These are phyloP conservation scores for Tupaia tana DNA, from an alignment of 2,113 vertebrate genomes.

Conservation along the genomic window DNA sequence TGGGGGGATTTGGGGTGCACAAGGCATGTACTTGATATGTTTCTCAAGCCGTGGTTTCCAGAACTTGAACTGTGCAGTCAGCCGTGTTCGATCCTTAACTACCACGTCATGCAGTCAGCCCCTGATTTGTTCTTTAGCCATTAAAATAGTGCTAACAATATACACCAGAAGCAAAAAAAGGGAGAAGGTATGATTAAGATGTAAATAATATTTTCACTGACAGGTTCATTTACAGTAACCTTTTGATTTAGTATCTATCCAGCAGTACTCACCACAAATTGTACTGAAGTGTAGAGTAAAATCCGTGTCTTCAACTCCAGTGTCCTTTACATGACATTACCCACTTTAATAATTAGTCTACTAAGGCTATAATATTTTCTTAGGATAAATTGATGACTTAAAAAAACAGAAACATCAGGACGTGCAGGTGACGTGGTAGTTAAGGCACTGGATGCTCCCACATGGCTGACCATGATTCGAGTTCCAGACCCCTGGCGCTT, in stretches of 20 bases:
- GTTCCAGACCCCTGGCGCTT: no score
- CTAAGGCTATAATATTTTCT: not conserved
- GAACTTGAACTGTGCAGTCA: no score
- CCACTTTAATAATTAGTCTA: not conserved
- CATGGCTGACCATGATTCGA: no score
- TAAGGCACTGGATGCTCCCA: no score
- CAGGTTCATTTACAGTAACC: not conserved
- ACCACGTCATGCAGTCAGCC: no score
- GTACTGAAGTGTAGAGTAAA: not conserved
- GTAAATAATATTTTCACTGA: not conserved
- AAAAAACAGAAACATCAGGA: not conserved
- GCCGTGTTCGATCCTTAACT: no score
- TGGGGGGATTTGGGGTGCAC: no score
- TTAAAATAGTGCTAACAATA: not conserved
- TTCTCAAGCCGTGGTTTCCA: no score
- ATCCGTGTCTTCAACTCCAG: not conserved
- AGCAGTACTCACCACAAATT: not conserved
- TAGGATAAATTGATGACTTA: not conserved
- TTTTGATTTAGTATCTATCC: not conserved
- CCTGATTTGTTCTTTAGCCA: not conserved
- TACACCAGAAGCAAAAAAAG: not conserved
- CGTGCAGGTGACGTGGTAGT: no score
- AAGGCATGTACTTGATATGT: no score
- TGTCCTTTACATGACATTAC: not conserved
- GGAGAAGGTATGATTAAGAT: not conserved